Conservation (phyloP, 2,113 vertebrate species). For the Bagarius yarrelli region DNA sequence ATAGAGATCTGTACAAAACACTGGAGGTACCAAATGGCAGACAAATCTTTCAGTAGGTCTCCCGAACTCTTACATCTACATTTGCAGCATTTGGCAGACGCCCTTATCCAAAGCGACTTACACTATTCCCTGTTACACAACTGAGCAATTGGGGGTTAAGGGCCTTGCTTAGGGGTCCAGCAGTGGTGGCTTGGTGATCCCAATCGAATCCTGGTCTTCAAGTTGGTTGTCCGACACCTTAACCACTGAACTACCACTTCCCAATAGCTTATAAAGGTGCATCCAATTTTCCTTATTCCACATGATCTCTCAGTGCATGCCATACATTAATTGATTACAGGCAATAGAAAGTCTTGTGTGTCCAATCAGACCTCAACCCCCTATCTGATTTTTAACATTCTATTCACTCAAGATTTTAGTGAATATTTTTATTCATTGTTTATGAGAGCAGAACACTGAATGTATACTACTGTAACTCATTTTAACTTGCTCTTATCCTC, state of each 20-base stretch:
- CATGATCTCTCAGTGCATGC: not conserved
- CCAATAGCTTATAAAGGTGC: no score
- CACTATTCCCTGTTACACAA: no score
- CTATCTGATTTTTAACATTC: constrained; percentile 5
- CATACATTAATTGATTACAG: not conserved
- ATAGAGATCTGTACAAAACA: no score
- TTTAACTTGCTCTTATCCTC: constrained; percentile 22
- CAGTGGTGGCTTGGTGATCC: no score
- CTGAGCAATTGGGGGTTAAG: no score
- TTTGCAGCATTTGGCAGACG: no score
- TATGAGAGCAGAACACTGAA: not conserved
- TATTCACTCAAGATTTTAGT: constrained; percentile 7
- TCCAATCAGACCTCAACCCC: not conserved
- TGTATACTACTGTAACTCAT: constrained; percentile 44
- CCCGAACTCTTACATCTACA: constrained; percentile 5
- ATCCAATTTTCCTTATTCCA: not conserved
- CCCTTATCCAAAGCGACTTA: no score
- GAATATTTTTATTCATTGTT: not conserved
- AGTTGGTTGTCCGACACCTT: no score
- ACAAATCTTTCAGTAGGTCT: constrained; percentile 1
- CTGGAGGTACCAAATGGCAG: not conserved
- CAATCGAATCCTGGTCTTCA: no score
- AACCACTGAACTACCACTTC: no score
- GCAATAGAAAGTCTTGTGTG: not conserved
- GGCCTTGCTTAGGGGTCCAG: no score